phyloP scores from a whole-genome alignment of 1,140 invertebrate species.

The Drosophila orosa region DNA sequence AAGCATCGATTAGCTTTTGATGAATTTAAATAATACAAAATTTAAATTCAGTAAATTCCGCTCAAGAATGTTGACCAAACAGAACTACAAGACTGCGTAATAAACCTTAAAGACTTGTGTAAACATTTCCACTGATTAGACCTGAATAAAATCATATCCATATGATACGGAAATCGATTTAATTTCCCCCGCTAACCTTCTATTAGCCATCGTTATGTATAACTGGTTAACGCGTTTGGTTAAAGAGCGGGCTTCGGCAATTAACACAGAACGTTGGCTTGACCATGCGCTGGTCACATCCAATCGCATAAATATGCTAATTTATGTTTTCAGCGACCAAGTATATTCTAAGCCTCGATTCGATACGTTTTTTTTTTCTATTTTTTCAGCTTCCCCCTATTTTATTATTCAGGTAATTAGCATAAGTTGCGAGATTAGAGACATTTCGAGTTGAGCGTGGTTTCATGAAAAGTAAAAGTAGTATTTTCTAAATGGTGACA shows the following conservation, averaged over 20 bases:
- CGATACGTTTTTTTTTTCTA: constrained; percentile 4
- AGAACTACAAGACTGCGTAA: not conserved
- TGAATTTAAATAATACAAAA: not conserved
- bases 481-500: constrained; percentile 12
- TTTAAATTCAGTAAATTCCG: not conserved
- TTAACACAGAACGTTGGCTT: constrained; percentile 27
- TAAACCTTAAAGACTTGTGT: not conserved
- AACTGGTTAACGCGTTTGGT: constrained; percentile 23
- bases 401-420: constrained; percentile 37
- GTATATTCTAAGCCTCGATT: constrained; percentile 12
- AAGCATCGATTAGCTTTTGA: not conserved
- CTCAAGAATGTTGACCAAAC: not conserved
- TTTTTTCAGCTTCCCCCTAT: too few species aligned
- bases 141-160: not conserved
- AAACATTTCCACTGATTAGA: constrained; percentile 13
- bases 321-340: constrained; percentile 25
- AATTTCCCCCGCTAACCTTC: constrained; percentile 22
- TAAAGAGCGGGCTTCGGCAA: constrained; percentile 15
- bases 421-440: constrained; percentile 26
- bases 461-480: constrained; percentile 27
- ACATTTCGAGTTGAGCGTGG: constrained; percentile 11
- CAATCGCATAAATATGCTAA: constrained; percentile 39
- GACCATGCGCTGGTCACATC: constrained; percentile 1
- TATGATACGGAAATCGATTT: constrained; percentile 29
- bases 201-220: constrained; percentile 17